These are phyloP conservation scores for Coelinius sp. DNA, from an alignment of 2,888 invertebrate genomes.

Conservation along the genomic window DNA sequence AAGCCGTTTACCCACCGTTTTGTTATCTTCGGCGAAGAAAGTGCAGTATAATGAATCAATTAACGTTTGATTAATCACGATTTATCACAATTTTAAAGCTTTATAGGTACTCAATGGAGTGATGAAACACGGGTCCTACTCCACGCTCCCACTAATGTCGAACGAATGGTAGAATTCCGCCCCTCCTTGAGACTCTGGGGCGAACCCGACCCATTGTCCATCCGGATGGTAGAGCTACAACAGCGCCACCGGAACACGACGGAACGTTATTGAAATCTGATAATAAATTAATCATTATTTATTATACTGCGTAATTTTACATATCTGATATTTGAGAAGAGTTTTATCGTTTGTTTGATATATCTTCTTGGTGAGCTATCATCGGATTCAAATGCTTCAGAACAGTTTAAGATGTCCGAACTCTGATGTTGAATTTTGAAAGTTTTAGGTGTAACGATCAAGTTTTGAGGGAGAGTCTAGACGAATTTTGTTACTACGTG, in stretches of 20 bases:
- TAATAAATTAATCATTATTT: constrained; percentile 2
- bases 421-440: background rate
- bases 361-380: no score
- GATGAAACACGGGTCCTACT: background rate
- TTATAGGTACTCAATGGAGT: background rate
- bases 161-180: background rate
- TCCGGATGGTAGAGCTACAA: background rate
- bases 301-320: background rate
- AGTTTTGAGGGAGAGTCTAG: background rate
- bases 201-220: background rate
- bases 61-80: background rate
- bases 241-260: constrained; percentile 24
- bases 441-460: background rate
- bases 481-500: no score
- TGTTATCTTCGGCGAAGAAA: background rate
- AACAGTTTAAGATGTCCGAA: no score
- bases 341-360: no score
- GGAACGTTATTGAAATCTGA: background rate
- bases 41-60: background rate
- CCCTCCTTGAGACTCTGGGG: background rate
- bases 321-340: no score
- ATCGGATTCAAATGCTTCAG: no score
- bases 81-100: constrained; percentile 8
- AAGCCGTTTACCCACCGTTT: background rate
- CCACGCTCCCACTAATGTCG: background rate